Evolutionary conservation across 2,797 vertebrate species (phyloP).

Genomic region (Schizothorax lantsangensis): DNA sequence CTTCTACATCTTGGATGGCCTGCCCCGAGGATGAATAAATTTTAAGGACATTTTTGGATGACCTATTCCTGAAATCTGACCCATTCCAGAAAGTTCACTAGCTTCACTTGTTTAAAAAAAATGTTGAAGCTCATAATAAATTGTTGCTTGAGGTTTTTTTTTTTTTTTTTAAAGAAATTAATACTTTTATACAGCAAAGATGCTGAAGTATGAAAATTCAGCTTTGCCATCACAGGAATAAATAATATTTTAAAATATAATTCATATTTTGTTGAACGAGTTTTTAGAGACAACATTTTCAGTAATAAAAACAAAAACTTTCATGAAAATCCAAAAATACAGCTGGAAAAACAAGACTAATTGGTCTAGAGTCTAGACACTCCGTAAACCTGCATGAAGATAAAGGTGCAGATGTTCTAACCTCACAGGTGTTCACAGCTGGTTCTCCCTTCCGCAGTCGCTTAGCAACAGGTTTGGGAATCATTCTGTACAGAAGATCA

Average conservation of each 20-base stretch:
- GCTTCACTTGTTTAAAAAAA: background rate
- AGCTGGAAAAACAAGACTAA: background rate
- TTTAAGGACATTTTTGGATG: no score
- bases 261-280: background rate
- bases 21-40: no score
- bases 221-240: background rate
- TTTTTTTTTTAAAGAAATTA: background rate
- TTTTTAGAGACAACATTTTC: background rate
- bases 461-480: conserved; percentile 82
- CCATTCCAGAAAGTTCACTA: background rate
- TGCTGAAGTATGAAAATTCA: background rate
- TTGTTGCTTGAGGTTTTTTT: background rate
- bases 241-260: background rate
- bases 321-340: background rate
- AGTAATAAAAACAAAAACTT: background rate
- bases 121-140: background rate
- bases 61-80: no score
- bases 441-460: conserved; percentile 79
- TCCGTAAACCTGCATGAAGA: background rate
- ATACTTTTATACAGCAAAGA: background rate
- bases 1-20: no score
- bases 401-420: conserved; percentile 56
- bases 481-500: conserved; percentile 82
- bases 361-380: background rate
- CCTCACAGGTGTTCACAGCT: conserved; percentile 81